A percentile compares a stretch with the other conserved stretches of the same genome.
phyloP scores from a whole-genome alignment of 2,797 vertebrate genomes.

The Cyprinella venusta region DNA sequence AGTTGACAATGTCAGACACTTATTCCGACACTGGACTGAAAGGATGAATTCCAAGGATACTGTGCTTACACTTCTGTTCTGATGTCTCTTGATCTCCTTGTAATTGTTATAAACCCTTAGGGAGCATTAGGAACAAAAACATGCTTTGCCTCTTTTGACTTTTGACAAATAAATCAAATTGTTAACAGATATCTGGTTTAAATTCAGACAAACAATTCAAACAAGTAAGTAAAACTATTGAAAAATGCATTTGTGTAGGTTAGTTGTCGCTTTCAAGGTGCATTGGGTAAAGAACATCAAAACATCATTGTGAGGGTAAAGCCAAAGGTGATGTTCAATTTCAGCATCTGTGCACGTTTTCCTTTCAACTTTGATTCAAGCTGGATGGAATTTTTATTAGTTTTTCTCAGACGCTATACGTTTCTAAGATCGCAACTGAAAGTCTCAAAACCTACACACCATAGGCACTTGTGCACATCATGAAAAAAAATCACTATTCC shows the following conservation, averaged over 20 bases:
- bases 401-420: not conserved
- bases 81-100: not conserved
- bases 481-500: not conserved
- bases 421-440: not conserved
- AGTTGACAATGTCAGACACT: constrained; percentile 9
- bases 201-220: not conserved
- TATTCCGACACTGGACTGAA: constrained; percentile 19
- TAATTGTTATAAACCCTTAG: not conserved
- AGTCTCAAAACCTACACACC: not conserved
- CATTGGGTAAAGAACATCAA: not conserved
- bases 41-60: constrained; percentile 20
- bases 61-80: constrained; percentile 20
- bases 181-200: not conserved
- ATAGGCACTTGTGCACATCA: not conserved
- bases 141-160: not conserved
- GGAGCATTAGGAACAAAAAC: constrained; percentile 4
- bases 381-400: constrained; percentile 72
- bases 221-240: not conserved
- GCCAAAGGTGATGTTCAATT: constrained; percentile 58
- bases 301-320: constrained; percentile 4
- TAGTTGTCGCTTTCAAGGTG: constrained; percentile 22
- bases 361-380: constrained; percentile 67
- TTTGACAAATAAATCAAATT: not conserved
- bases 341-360: constrained; percentile 70
- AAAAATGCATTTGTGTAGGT: not conserved